Percentiles rank a stretch among this genome's conserved stretches.
These are phyloP conservation scores for Tetramorium simillimum DNA, from an alignment of 1,140 invertebrate species.

Conservation along the genomic window DNA sequence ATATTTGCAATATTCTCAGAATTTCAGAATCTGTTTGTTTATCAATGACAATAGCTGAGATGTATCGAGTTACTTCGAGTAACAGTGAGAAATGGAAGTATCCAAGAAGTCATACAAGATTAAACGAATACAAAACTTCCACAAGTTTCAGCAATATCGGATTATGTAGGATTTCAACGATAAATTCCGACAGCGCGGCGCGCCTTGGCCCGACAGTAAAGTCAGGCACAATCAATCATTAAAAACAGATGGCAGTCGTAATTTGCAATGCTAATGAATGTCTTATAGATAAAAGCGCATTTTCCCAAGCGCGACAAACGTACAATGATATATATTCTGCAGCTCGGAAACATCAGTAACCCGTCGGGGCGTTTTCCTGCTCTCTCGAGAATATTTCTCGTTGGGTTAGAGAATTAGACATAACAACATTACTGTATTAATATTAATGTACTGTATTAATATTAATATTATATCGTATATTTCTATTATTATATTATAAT, in stretches of 20 bases:
- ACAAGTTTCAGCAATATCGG: neutral
- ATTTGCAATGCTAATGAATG: conserved; percentile 34
- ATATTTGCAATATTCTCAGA: neutral
- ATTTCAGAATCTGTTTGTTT: neutral
- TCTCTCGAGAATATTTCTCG: neutral
- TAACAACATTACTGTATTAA: neutral
- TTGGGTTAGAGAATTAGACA: conserved; percentile 10
- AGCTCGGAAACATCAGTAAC: conserved; percentile 1
- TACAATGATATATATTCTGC: conserved; percentile 20
- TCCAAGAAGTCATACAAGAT: conserved; percentile 16
- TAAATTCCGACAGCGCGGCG: neutral
- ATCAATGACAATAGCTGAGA: neutral
- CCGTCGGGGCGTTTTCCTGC: neutral
- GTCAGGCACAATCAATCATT: conserved; percentile 34
- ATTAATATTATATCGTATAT: neutral
- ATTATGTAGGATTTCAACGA: neutral
- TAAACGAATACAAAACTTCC: conserved; percentile 29
- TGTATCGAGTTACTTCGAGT: neutral
- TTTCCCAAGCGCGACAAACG: neutral
- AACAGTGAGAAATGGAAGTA: neutral
- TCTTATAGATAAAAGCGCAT: conserved; percentile 7
- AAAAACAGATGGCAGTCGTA: conserved; percentile 34
- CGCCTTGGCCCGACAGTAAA: neutral
- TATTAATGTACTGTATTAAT: neutral
- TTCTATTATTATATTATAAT: neutral